Evolutionary conservation across 2,888 invertebrate genomes (phyloP).

Genomic region (Melinaea menophilus): DNA sequence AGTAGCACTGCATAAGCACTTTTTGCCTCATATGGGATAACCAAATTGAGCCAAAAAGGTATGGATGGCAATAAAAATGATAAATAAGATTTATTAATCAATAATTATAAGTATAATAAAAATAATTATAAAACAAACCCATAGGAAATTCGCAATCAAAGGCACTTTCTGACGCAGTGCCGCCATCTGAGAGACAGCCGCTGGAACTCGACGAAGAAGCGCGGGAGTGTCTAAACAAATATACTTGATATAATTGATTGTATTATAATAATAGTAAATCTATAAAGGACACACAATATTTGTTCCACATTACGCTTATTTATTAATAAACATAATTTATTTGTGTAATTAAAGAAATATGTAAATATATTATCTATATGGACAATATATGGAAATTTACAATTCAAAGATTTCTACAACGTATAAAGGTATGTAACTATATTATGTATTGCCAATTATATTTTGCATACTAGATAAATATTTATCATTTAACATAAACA

Average conservation of each 20-base stretch:
- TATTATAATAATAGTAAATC: not conserved
- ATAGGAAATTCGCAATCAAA: constrained; percentile 87
- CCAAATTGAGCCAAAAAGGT: not conserved
- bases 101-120: not conserved
- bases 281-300: not conserved
- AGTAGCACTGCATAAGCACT: too few relatives aligned
- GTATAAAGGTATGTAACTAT: too few relatives aligned
- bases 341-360: too few relatives aligned
- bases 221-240: constrained; percentile 79
- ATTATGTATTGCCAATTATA: too few relatives aligned
- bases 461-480: too few relatives aligned
- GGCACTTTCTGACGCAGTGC: constrained; percentile 83
- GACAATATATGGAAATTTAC: too few relatives aligned
- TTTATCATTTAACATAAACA: not conserved
- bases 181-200: constrained; percentile 89
- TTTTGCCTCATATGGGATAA: too few relatives aligned
- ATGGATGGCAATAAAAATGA: constrained; percentile 12
- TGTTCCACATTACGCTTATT: not conserved
- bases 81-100: not conserved
- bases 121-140: constrained; percentile 61
- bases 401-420: too few relatives aligned
- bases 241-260: constrained; percentile 7
- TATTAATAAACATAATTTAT: too few relatives aligned
- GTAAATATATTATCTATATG: too few relatives aligned
- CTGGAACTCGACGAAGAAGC: constrained; percentile 92